Evolutionary conservation across 2,797 vertebrate genomes (phyloP), one percentile per base, ranked within the genome.

Genomic region (Paratrypauchen microcephalus): DNA sequence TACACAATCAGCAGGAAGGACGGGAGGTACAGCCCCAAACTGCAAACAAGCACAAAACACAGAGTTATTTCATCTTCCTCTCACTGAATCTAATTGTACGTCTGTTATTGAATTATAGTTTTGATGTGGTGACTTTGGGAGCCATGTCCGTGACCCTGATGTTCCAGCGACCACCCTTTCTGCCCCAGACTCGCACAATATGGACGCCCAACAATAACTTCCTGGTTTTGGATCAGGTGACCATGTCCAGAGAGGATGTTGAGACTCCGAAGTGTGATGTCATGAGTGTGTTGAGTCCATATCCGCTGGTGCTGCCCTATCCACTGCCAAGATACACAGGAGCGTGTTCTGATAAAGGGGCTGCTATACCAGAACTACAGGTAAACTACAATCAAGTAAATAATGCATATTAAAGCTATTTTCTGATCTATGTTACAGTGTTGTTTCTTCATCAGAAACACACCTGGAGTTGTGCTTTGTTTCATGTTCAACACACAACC

Each of bases 151-250:
- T 97, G 76, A 94, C 94, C 60, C 89, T 99, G 74, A 89, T 96
- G 88, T 98, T 99, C 91, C 96, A 98, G 74, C 95, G 97, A 12
- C 96, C 96, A 45, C 97, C 97, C 60, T 98, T 99, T 86, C 83
- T 96, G 63, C 87, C 94, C 50, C 95, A 96, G 86, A 97, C 94
- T 72, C 95, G 95, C 73, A 96, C 95, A 2, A 87, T 97, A 70
- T 98, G 97, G 96, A 93, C 97, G 30, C 96, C 97, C 24, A 97
- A 96, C 95, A 97, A 97, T 88, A 95, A 95, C 82, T 98, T 98
- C 83, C 85, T 97, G 81, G 95, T 98, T 15, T 86, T 98, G 83
- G 96, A 97, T 81, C 96, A 96, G 89, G 95, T 99, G 72, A 92
- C 92, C 74, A 96, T 99, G 96, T 94, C 95, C 80, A 93, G 96